phyloP scores from a whole-genome alignment of 2,888 invertebrate genomes.

The Rhagonycha fulva region DNA sequence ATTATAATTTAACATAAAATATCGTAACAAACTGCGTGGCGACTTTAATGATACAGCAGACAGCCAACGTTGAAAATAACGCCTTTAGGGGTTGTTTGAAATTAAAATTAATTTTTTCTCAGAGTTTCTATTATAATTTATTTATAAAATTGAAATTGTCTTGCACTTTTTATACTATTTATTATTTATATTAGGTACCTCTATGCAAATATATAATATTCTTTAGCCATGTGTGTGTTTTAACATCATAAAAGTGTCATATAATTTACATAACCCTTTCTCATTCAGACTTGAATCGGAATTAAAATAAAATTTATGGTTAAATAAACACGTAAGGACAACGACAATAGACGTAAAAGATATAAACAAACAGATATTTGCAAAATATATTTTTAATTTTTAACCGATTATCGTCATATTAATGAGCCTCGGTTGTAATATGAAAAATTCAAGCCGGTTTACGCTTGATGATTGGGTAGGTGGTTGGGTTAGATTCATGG shows the following conservation, averaged over 20 bases:
- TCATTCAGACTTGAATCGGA: not conserved
- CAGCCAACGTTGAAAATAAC: not conserved
- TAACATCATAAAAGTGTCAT: constrained; percentile 45
- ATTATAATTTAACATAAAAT: not conserved
- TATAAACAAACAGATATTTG: constrained; percentile 47
- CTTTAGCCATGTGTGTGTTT: constrained; percentile 43
- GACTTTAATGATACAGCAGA: not conserved
- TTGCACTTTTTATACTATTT: not conserved
- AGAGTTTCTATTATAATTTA: not conserved
- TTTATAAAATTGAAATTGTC: not conserved
- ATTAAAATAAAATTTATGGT: not conserved
- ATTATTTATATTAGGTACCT: not conserved
- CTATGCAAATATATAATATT: constrained; percentile 5
- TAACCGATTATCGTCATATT: constrained; percentile 31
- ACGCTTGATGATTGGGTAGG: not conserved
- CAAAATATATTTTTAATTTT: constrained; percentile 37
- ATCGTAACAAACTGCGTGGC: not conserved
- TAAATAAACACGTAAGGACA: not conserved
- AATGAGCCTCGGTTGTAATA: constrained; percentile 27
- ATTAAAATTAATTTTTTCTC: not conserved
- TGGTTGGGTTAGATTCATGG: not conserved
- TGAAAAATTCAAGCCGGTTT: constrained; percentile 7
- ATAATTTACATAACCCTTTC: constrained; percentile 39
- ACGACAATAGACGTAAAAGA: constrained; percentile 14
- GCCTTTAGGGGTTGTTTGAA: not conserved